A percentile compares a stretch with the other conserved stretches of the same genome.
phyloP scores from a whole-genome alignment of 2,888 invertebrate genomes.

The Aromia moschata region DNA sequence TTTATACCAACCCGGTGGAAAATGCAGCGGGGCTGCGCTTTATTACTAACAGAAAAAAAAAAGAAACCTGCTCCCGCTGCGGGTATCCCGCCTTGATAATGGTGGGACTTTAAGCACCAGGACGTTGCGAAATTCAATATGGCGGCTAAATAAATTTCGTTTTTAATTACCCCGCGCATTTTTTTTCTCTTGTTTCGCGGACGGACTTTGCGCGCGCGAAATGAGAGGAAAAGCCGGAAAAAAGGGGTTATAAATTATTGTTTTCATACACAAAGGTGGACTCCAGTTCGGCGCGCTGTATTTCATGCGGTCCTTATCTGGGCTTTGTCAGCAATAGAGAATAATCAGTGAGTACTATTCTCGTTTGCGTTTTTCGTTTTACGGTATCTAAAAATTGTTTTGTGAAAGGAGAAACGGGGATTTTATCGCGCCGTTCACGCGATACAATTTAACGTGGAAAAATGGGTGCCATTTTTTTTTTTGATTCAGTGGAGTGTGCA shows the following conservation, averaged over 20 bases:
- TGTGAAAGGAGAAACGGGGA: neutral
- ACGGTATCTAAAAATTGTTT: conserved; percentile 8
- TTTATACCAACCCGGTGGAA: conserved; percentile 20
- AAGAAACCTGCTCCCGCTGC: conserved; percentile 1
- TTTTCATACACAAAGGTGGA: neutral
- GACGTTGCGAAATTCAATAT: conserved; percentile 16
- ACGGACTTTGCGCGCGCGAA: neutral
- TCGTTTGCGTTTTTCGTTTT: conserved; percentile 10
- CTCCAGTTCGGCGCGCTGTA: conserved; percentile 6
- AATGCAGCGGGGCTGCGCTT: conserved; percentile 21
- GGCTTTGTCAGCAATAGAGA: conserved; percentile 19
- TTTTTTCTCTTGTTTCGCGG: neutral
- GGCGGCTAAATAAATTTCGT: conserved; percentile 13
- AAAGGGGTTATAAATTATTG: conserved; percentile 9
- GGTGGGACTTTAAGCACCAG: neutral
- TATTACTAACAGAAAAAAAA: conserved; percentile 8
- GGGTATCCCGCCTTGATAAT: conserved; percentile 5
- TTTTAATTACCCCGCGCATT: conserved; percentile 19
- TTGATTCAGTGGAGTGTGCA: too few relatives aligned
- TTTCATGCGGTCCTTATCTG: conserved; percentile 11
- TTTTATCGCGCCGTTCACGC: neutral
- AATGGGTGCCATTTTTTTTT: neutral
- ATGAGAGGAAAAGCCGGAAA: neutral
- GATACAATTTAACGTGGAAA: neutral
- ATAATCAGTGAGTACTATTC: conserved; percentile 10